A percentile compares a stretch with the other conserved stretches of the same genome.
Conservation (phyloP, 1,140 invertebrate genomes). For the Drosophila burlai region DNA sequence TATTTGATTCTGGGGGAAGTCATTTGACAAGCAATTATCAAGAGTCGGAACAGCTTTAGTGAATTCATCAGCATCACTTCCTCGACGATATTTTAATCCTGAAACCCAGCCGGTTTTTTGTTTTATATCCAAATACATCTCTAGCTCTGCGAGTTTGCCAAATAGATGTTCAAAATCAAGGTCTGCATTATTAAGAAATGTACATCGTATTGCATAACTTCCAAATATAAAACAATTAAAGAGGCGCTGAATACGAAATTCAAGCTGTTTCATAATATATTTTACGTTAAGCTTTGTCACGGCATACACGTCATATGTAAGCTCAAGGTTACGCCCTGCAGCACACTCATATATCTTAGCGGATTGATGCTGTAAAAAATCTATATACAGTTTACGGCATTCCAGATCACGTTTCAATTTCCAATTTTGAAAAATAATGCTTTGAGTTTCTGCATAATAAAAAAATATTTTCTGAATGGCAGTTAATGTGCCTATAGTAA, state of each 20-base stretch:
- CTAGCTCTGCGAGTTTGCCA: conserved; percentile 61
- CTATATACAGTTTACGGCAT: conserved; percentile 65
- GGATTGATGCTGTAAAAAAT: conserved; percentile 68
- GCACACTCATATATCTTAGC: conserved; percentile 69
- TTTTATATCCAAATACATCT: conserved; percentile 68
- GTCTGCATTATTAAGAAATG: conserved; percentile 66
- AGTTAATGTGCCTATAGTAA: conserved; percentile 53
- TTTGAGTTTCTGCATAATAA: conserved; percentile 66
- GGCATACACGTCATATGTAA: conserved; percentile 66
- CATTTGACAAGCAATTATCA: conserved; percentile 47
- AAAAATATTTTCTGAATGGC: conserved; percentile 51
- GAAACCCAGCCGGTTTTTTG: conserved; percentile 51
- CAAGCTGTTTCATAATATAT: conserved; percentile 69
- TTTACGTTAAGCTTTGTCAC: conserved; percentile 68
- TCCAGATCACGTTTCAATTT: conserved; percentile 51
- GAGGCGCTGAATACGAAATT: conserved; percentile 71
- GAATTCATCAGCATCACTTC: background rate
- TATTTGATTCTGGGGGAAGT: conserved; percentile 66
- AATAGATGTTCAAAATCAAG: conserved; percentile 62
- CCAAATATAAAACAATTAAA: conserved; percentile 74
- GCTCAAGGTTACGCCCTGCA: conserved; percentile 34
- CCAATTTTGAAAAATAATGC: conserved; percentile 53
- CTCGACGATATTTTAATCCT: conserved; percentile 17
- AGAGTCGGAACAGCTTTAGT: background rate
- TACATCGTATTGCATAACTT: conserved; percentile 57